Base-by-base conservation (phyloP, 2,113 vertebrate species). In the Oreochromis spilurus region DNA sequence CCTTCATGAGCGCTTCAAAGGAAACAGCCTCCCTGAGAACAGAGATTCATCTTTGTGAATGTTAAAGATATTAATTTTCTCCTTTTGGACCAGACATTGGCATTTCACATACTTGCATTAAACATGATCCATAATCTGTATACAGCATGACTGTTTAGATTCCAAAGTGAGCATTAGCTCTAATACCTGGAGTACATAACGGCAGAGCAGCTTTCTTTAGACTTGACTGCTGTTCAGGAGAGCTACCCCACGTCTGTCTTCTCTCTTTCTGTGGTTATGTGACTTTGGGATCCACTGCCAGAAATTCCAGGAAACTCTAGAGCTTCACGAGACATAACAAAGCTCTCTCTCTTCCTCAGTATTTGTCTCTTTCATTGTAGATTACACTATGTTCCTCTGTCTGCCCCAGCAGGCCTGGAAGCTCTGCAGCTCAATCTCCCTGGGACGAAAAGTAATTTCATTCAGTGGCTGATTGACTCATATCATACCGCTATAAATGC, bases 311-410 rank as follows among this genome's bases (percentile, higher is more conserved):
- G 90, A 95, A 96, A 94, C 91, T 89, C 93, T 89, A 89, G 91
- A 94, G 93, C 93, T 92, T 91, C 84, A 90, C 82, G 88, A 95
- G 94, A 94, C 94, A 92, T 91, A 95, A 96, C 94, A 96, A 94
- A 94, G 94, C 91, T 88, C 83, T 55, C 87, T 88, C 89, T 90
- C 86, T 93, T 84, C 72, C 88, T 87, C 85, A 16, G 79, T 80
- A 80, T 85, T 87, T 81, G 90, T 82, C 87, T 91, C 84, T 77
- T 78, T 58, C 88, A 70, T 65, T 89, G 67, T 75, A 83, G 87
- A 87, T 89, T 87, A 91, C 87, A 84, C 65, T 84, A 65, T 70
- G 70, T 85, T 88, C 84, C 88, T 81, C 88, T 53, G 79, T 88
- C 86, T 87, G 91, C 38, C 81, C 83, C 72, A 80, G 72, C 84